Evolutionary conservation across 2,797 vertebrate species (phyloP), one percentile per base, ranked within the genome.

Genomic region (Anguilla megastoma): DNA sequence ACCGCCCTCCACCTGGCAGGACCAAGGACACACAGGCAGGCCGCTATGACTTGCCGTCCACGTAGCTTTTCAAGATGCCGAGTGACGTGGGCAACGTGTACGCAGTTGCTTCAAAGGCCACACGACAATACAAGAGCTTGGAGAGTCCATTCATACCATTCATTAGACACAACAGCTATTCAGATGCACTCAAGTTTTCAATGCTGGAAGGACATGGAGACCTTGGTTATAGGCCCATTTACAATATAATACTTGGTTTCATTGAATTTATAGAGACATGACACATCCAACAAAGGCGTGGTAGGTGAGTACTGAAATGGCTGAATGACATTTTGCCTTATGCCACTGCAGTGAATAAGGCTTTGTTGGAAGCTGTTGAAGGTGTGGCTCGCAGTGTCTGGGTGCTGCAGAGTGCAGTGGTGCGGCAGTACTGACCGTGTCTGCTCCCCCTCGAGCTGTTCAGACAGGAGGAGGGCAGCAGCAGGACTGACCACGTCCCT

Each of bases 1-100:
- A 94, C 92, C 1, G 74, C 90, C 1, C 93, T 91, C 98, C 97
- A 98, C 87, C 98, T 99, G 95, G 21, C 83, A 30, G 24, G 66
- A 45, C 2, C 4, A 80, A 10, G 85, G 10, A 86, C 8, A 86
- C 24, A 63, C 21, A 8, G 63, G n/a, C 84, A 84, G 24, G 76
- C 50, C 54, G 1, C 12, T 56, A 16, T 85, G 36, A 80, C 48
- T 45, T 80, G 21, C 76, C 10, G 21, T 21, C 80, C 60, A 56
- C 4, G 76, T 21, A 30, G 36, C 82, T 7, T 69, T 60, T 36
- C 27, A 18, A 74, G 69, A 74, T 33, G 30, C 1, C 8, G 41
- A 80, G 12, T 18, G 41, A 80, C 21, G 18, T 24, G 27, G 36
- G 41, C 18, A 79, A 30, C 12, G 41, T 79, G 74, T 80, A 16